A percentile compares a stretch with the other conserved stretches of the same genome.
These are phyloP conservation scores for Drosophila macrospina DNA, from an alignment of 2,888 invertebrate species.

Conservation along the genomic window DNA sequence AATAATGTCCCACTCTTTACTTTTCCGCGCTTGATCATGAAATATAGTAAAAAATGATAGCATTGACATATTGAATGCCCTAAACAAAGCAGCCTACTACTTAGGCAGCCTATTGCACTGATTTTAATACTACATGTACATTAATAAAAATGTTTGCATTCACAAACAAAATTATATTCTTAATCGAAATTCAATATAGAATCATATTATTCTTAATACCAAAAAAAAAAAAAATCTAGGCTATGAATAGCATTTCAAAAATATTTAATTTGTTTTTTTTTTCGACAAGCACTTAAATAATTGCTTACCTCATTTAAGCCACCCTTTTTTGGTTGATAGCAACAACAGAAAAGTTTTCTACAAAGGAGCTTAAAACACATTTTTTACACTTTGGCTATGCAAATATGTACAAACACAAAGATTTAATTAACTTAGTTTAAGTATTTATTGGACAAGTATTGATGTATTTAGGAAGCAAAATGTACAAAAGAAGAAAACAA, in stretches of 20 bases:
- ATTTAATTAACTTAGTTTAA: not conserved
- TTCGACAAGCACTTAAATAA: not conserved
- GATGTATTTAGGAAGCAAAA: conserved; percentile 7
- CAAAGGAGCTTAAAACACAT: conserved; percentile 69
- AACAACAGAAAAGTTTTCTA: conserved; percentile 69
- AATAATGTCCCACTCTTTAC: conserved; percentile 3
- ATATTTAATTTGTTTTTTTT: not conserved
- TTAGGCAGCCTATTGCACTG: no score
- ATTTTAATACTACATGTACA: no score
- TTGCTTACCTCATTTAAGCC: conserved; percentile 84
- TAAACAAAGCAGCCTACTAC: conserved; percentile 19
- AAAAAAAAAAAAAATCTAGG: not conserved
- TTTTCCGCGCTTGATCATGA: conserved; percentile 2
- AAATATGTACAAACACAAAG: not conserved
- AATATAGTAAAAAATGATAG: conserved; percentile 30
- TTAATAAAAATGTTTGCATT: no score
- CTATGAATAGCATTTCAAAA: not conserved
- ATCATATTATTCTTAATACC: no score
- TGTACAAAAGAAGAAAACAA: conserved; percentile 4
- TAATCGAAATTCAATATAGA: no score
- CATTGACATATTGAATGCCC: conserved; percentile 17
- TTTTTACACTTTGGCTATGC: conserved; percentile 4
- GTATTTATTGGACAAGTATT: not conserved
- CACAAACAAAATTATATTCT: no score
- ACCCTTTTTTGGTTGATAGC: conserved; percentile 66